Evolutionary conservation across 2,113 vertebrate species (phyloP).

Genomic region (Tragelaphus scriptus): DNA sequence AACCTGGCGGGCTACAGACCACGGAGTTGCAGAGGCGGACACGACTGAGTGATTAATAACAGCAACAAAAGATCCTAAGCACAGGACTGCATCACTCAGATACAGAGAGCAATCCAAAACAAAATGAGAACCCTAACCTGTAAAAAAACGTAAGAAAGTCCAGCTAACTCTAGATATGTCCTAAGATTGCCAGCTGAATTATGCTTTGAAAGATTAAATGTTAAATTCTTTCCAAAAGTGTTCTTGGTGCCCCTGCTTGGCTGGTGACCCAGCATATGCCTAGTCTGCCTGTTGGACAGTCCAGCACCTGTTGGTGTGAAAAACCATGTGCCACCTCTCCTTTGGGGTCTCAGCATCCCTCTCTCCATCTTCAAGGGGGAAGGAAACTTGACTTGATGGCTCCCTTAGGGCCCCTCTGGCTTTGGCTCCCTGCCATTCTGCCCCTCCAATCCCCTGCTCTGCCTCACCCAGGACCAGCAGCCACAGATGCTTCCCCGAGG

Average conservation of each 20-base stretch:
- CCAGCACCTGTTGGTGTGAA: background rate
- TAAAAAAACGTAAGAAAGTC: background rate
- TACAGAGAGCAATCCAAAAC: background rate
- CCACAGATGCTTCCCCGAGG: background rate
- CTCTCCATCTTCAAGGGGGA: background rate
- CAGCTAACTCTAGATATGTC: background rate
- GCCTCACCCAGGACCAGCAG: background rate
- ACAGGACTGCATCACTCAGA: background rate
- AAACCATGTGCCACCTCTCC: background rate
- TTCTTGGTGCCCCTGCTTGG: background rate
- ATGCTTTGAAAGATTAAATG: background rate
- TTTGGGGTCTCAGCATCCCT: background rate
- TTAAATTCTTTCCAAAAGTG: background rate
- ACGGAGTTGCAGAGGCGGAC: accelerated
- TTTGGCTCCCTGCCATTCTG: background rate
- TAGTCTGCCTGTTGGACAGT: background rate
- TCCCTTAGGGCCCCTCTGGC: background rate
- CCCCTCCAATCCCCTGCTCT: background rate
- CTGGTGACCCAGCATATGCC: background rate
- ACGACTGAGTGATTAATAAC: accelerated
- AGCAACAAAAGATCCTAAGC: background rate
- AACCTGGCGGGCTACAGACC: background rate
- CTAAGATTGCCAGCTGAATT: background rate
- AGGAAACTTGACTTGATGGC: background rate
- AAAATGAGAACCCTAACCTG: background rate